Base-by-base conservation (phyloP, 2,888 invertebrate genomes). In the Drosophila paramelanica region DNA sequence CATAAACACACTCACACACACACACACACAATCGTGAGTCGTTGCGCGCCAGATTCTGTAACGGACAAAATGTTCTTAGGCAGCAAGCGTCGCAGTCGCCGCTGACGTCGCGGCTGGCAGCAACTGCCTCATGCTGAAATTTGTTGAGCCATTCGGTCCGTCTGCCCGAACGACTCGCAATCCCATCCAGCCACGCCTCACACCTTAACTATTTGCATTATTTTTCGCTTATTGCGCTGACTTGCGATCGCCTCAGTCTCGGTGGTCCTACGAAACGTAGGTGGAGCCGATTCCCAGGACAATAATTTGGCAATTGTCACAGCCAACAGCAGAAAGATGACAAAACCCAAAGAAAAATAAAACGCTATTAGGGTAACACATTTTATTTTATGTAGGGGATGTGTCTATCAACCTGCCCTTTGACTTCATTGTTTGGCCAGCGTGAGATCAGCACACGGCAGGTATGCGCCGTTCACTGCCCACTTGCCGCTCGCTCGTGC, bases 361-460 rank as follows among this genome's bases (percentile, higher is more conserved):
- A 31, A 31, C 58, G 79, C 71, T 77, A 87, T 84, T 87, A 84
- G 77, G 83, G 79, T 79, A 64, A 60, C 67, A 25, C 13, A 33
- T 52, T 79, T 71, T 77, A 14, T 41, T 81, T 72, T 74, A 14
- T 67, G 49, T 39, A 68, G 87, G 69, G 76, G 71, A 70, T 67
- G 49, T 68, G 70, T 57, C 74, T 66, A 71, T 66, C 74, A 77
- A 73, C 62, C 77, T 79, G 76, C 59, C 75, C 68, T 68, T 78
- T 79, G 74, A 70, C 66, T 77, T 85, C 77, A 85, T 85, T 85
- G 88, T 85, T 72, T 75, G 73, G 79, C 69, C 67, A 83, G 88
- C 86, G 88, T 86, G 86, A 86, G 86, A 86, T 86, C 86, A 86
- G 86, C 86, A 86, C 86, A 86, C 74, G 83, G 88, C 87, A 86